phyloP scores from a whole-genome alignment of 2,797 vertebrate genomes.

The Gymnodraco acuticeps region DNA sequence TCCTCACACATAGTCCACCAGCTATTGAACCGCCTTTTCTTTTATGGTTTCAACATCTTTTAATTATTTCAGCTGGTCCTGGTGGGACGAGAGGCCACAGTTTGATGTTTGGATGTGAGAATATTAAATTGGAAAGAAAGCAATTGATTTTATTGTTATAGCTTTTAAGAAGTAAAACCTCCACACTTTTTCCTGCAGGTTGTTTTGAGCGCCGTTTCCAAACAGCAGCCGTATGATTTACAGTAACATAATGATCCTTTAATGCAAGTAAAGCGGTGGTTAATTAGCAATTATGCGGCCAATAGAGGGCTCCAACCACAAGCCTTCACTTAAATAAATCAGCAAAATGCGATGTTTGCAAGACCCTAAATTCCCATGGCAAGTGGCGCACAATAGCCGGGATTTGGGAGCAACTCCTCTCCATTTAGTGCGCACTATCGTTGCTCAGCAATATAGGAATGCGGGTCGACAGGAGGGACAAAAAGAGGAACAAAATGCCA shows the following conservation, averaged over 20 bases:
- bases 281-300: conserved; percentile 78
- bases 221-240: conserved; percentile 75
- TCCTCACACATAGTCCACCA: conserved; percentile 79
- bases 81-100: conserved; percentile 48
- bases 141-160: background rate
- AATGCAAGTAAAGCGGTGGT: conserved; percentile 67
- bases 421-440: conserved; percentile 80
- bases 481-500: conserved; percentile 92
- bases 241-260: conserved; percentile 79
- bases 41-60: conserved; percentile 85
- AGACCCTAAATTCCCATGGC: conserved; percentile 72
- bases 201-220: conserved; percentile 37
- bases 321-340: conserved; percentile 85
- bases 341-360: conserved; percentile 71
- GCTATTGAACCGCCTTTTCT: conserved; percentile 79
- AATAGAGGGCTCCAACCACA: conserved; percentile 73
- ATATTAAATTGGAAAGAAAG: conserved; percentile 26
- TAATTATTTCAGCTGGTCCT: conserved; percentile 80
- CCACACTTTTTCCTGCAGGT: background rate
- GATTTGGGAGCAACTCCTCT: conserved; percentile 83
- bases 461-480: conserved; percentile 89
- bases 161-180: conserved; percentile 1
- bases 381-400: conserved; percentile 78
- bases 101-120: conserved; percentile 36
- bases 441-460: conserved; percentile 89